Evolutionary conservation across 2,113 vertebrate genomes (phyloP).

Genomic region (Megaptera novaeangliae): DNA sequence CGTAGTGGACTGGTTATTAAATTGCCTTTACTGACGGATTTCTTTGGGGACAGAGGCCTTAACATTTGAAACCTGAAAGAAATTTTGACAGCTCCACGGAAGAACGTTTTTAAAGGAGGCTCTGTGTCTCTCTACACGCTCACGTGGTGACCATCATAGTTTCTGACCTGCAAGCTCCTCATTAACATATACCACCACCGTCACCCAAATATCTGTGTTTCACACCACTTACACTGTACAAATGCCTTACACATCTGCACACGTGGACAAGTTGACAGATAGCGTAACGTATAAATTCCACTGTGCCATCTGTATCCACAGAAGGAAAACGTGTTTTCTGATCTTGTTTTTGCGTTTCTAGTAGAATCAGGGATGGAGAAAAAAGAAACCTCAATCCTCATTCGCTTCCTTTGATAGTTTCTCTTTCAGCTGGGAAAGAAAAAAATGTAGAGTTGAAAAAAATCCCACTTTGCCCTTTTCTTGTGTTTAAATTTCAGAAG

Average conservation of each 20-base stretch:
- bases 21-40: background rate
- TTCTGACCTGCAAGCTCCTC: background rate
- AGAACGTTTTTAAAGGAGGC: background rate
- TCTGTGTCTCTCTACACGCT: background rate
- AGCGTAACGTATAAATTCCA: fast-evolving
- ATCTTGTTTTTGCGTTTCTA: background rate
- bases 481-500: background rate
- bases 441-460: background rate
- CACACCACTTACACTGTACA: fast-evolving
- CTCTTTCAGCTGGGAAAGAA: background rate
- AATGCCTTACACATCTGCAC: fast-evolving
- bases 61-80: background rate
- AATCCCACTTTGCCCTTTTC: background rate
- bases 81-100: background rate
- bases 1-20: background rate
- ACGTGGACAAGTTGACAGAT: fast-evolving
- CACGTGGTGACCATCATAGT: background rate
- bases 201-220: fast-evolving
- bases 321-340: background rate
- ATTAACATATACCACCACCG: background rate
- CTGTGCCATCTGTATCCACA: background rate
- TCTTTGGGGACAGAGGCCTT: background rate
- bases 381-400: background rate
- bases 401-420: background rate
- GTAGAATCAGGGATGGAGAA: background rate